Percentiles rank a stretch among this genome's conserved stretches.
Conservation (phyloP, 2,888 invertebrate genomes). For the Callyntrura sp. region DNA sequence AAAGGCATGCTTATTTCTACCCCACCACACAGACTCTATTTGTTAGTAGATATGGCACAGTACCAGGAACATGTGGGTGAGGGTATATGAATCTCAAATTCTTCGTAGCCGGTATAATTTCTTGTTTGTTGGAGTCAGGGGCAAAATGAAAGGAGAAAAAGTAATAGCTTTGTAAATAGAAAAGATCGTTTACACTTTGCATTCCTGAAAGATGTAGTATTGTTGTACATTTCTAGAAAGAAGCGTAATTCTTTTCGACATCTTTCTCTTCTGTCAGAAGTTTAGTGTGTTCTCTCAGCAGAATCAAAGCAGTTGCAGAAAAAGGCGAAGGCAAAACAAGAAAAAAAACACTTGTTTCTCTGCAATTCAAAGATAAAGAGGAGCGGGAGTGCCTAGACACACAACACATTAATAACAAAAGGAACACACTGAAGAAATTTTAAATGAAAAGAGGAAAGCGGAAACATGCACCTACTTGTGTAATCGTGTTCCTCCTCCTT, state of each 20-base stretch:
- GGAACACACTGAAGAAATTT: constrained; percentile 14
- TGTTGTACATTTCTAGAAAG: neutral
- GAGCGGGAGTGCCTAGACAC: neutral
- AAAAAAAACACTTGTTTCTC: constrained; percentile 29
- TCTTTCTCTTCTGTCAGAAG: constrained; percentile 7
- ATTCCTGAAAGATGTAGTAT: neutral
- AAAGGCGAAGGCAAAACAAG: neutral
- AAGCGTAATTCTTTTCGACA: constrained; percentile 31
- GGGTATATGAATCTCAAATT: neutral
- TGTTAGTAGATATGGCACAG: neutral
- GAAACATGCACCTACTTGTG: constrained; percentile 25
- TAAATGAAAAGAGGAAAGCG: constrained; percentile 13
- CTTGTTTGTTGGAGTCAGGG: neutral
- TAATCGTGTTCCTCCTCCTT: neutral
- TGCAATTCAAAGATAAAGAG: constrained; percentile 23
- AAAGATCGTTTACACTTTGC: neutral
- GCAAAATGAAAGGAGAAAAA: neutral
- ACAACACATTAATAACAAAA: neutral
- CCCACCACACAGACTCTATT: too few relatives aligned
- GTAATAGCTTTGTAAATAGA: neutral
- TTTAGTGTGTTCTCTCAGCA: constrained; percentile 1
- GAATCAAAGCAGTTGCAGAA: constrained; percentile 42
- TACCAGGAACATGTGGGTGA: neutral
- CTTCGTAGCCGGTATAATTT: neutral
- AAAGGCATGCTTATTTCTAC: neutral